phyloP scores from a whole-genome alignment of 35 echinoderm and acorn worm species.

The Lytechinus pictus region DNA sequence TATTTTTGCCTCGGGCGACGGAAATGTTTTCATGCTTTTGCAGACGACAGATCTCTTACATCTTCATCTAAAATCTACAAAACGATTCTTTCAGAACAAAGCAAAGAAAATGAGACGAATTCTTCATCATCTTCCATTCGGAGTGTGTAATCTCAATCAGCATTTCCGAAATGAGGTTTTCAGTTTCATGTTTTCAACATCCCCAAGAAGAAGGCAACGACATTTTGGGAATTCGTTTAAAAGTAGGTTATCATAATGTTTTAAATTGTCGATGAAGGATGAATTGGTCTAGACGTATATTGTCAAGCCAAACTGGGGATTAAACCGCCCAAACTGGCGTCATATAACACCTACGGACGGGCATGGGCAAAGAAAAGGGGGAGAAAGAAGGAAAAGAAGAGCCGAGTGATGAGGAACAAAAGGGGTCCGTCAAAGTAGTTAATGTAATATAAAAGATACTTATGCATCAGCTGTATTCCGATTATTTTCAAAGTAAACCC shows the following conservation, averaged over 20 bases:
- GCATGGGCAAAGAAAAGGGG: not conserved
- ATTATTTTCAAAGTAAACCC: no score
- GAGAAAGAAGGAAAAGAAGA: not conserved
- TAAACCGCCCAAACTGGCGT: not conserved
- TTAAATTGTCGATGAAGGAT: not conserved
- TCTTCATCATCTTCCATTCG: not conserved
- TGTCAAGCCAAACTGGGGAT: not conserved
- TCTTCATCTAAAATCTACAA: constrained; percentile 5
- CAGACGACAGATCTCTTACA: not conserved
- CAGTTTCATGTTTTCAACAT: not conserved
- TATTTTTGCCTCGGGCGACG: not conserved
- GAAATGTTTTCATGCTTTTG: not conserved
- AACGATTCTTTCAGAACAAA: not conserved
- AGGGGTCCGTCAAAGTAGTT: not conserved
- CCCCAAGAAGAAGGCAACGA: not conserved
- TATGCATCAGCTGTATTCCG: no score
- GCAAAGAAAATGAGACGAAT: not conserved
- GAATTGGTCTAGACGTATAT: not conserved
- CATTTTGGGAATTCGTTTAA: not conserved
- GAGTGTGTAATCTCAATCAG: not conserved
- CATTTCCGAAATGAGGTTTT: not conserved
- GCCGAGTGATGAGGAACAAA: not conserved
- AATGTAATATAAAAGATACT: no score
- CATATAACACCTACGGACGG: not conserved
- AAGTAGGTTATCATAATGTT: not conserved